Base-by-base conservation (phyloP, 2,797 vertebrate species). In the Natrix natrix region DNA sequence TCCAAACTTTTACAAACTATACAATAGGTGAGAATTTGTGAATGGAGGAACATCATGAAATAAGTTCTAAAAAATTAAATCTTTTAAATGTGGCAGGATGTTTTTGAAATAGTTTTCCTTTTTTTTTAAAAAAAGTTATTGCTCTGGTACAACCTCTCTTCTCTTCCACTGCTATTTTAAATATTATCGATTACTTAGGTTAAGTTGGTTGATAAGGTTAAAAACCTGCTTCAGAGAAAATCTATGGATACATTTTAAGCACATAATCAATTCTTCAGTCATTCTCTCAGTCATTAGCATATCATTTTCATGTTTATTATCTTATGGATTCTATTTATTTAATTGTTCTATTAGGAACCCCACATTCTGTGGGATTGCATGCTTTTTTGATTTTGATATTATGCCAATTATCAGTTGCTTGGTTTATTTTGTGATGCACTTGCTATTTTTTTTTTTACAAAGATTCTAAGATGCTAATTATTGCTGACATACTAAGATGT, bases 1-100 rank as follows among this genome's bases (percentile, higher is more conserved):
- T 61, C 99, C 99, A 95, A 93, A 98, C 94, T 92, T 98, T 4
- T 98, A 98, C 97, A 95, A 96, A 95, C 8, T 88, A 0, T 99
- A 98, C 95, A 97, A 98, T 91, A 1, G 95, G 98, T 99, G 97
- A 8, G 91, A 63, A 0, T 0, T 22, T 78, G 56, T 57, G 60
- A 37, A 14, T 61, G 20, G 5, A 6, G 4, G 12, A 43, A 91
- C 10, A 52, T 17, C 26, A 55, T n/a, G 32, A 32, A 63, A 61
- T 8, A 89, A 48, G 91, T 48, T 57, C 32, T 48, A 83, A 86
- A 28, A 54, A 54, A 26, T 52, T 87, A 87, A 26, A 55, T 8
- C 52, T 52, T 87, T 91, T 48, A 60, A 74, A n/a, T 52, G 17
- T 91, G 20, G 48, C 12, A 91, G 43, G 12, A 55, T 87, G 14